Evolutionary conservation across 2,113 vertebrate species (phyloP).

Genomic region (Macquaria ambigua): DNA sequence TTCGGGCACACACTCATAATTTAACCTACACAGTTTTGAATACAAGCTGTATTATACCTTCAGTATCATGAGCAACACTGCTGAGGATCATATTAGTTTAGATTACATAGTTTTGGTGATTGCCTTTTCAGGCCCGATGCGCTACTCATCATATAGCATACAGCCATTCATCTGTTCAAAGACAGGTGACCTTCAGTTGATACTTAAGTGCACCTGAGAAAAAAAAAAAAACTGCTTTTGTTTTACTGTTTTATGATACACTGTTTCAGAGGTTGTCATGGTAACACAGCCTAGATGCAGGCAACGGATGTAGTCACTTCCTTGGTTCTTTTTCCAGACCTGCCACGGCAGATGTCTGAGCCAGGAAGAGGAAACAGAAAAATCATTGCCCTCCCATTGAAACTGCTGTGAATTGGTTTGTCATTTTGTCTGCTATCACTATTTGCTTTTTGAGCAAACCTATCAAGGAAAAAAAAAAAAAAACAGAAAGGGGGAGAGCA

Average conservation of each 20-base stretch:
- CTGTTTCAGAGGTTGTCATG: conserved; percentile 43
- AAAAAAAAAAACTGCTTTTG: background rate
- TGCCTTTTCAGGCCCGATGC: background rate
- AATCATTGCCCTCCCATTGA: conserved; percentile 20
- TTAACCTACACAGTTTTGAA: conserved; percentile 62
- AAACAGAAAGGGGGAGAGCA: conserved; percentile 29
- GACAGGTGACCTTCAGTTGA: conserved; percentile 38
- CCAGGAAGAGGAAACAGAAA: conserved; percentile 12
- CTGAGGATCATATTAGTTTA: conserved; percentile 32
- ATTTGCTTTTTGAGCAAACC: conserved; percentile 48
- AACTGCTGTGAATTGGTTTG: conserved; percentile 37
- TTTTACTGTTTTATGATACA: conserved; percentile 1
- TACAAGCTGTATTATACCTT: conserved; percentile 28
- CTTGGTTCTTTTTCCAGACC: conserved; percentile 27
- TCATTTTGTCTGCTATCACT: conserved; percentile 51
- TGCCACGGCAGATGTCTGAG: conserved; percentile 26
- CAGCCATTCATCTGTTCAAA: conserved; percentile 18
- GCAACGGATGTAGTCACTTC: conserved; percentile 37
- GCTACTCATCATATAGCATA: background rate
- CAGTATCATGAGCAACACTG: conserved; percentile 32
- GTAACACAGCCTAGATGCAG: conserved; percentile 36
- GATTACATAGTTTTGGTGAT: conserved; percentile 20
- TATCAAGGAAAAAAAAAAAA: conserved; percentile 34
- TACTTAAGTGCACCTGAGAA: background rate
- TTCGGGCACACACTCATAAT: conserved; percentile 62